These are phyloP conservation scores for Eupeodes luniger DNA, from an alignment of 2,888 invertebrate species.

Conservation along the genomic window DNA sequence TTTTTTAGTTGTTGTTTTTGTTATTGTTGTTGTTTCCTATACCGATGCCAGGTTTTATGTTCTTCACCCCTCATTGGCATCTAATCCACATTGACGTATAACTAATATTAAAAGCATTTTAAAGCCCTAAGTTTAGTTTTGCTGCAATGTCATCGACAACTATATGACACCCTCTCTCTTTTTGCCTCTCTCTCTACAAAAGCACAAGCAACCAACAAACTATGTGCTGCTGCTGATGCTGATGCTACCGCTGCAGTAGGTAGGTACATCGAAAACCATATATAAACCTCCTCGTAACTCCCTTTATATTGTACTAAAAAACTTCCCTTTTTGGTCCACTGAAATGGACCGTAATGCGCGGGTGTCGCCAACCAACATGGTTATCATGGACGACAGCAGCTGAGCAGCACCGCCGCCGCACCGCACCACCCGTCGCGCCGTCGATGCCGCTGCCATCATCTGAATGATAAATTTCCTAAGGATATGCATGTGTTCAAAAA, in stretches of 20 bases:
- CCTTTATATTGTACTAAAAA: conserved; percentile 9
- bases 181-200: not conserved
- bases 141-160: conserved; percentile 43
- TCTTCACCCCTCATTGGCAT: conserved; percentile 30
- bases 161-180: not conserved
- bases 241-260: not conserved
- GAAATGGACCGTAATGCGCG: conserved; percentile 53
- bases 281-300: not conserved
- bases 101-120: conserved; percentile 59
- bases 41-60: conserved; percentile 20
- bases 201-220: conserved; percentile 19
- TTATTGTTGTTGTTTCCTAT: not conserved
- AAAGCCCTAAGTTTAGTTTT: conserved; percentile 46
- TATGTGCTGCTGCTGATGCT: not conserved
- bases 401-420: conserved; percentile 44
- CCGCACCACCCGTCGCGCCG: too few relatives aligned
- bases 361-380: conserved; percentile 57
- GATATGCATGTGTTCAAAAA: conserved; percentile 45
- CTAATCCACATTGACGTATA: conserved; percentile 61
- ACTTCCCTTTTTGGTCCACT: conserved; percentile 32
- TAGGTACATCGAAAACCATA: conserved; percentile 19
- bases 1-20: not conserved
- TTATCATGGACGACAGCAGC: conserved; percentile 56
- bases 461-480: conserved; percentile 50
- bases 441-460: conserved; percentile 2